Conservation (phyloP, 1,140 invertebrate genomes). For the Drepana arcuata region DNA sequence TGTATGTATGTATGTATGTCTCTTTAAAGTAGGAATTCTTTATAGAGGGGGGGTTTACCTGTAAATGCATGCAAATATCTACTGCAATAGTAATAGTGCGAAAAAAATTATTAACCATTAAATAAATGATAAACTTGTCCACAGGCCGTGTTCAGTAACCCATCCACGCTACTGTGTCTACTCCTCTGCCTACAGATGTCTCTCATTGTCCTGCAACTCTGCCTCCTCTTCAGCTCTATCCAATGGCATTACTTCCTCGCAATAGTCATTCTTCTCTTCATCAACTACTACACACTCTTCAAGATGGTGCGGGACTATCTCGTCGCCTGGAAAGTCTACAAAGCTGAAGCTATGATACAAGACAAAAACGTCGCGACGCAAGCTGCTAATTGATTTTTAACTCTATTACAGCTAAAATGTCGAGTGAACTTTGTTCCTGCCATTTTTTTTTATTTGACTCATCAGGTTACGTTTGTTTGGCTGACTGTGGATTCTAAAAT, state of each 20-base stretch:
- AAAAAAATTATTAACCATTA: too few relatives aligned
- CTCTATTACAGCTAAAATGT: too few relatives aligned
- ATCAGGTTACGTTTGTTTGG: too few relatives aligned
- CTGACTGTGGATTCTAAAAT: too few relatives aligned
- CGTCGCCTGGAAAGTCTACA: constrained; percentile 86
- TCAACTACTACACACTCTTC: constrained; percentile 93
- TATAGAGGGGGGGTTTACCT: too few relatives aligned
- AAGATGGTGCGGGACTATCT: constrained; percentile 90
- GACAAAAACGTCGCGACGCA: constrained; percentile 56
- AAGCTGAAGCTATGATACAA: constrained; percentile 80
- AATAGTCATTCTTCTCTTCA: constrained; percentile 86
- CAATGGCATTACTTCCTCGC: constrained; percentile 95
- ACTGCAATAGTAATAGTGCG: too few relatives aligned
- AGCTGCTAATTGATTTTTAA: constrained; percentile 11
- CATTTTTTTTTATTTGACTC: too few relatives aligned
- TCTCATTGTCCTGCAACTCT: constrained; percentile 83
- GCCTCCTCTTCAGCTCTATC: constrained; percentile 81
- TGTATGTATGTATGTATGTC: too few relatives aligned
- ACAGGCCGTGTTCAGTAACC: constrained; percentile 91
- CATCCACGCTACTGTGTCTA: constrained; percentile 83
- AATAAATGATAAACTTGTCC: too few relatives aligned
- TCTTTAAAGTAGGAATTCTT: too few relatives aligned
- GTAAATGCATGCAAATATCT: too few relatives aligned
- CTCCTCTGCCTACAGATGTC: constrained; percentile 82
- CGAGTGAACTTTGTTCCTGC: too few relatives aligned